These are phyloP conservation scores for Ischnus inquisitorius DNA, from an alignment of 2,888 invertebrate genomes.

Conservation along the genomic window DNA sequence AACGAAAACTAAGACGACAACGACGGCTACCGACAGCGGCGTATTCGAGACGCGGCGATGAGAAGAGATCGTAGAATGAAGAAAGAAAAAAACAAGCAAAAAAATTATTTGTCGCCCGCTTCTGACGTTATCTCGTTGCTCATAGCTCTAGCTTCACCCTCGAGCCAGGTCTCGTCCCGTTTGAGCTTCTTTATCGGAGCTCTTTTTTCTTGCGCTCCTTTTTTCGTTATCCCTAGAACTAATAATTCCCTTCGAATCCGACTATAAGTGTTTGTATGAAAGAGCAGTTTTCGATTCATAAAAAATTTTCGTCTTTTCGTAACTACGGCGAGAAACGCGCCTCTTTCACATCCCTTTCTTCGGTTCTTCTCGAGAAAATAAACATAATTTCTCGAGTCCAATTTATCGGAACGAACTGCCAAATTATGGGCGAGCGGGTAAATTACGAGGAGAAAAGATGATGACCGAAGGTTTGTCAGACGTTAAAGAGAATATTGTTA, in stretches of 20 bases:
- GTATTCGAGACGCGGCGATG: constrained; percentile 16
- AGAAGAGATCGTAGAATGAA: not conserved
- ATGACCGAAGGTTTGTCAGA: constrained; percentile 61
- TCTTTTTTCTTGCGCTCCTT: not conserved
- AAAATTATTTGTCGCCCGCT: constrained; percentile 29
- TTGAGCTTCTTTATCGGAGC: constrained; percentile 7
- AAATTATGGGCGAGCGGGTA: constrained; percentile 34
- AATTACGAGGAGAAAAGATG: constrained; percentile 40
- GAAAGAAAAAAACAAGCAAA: constrained; percentile 5
- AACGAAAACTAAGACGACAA: constrained; percentile 25
- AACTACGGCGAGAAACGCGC: not conserved
- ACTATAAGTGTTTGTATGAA: not conserved
- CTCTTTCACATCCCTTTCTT: no score
- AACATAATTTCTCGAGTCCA: not conserved
- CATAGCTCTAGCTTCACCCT: constrained; percentile 32
- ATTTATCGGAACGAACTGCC: not conserved
- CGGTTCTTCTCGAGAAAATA: no score
- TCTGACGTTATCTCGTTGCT: constrained; percentile 20
- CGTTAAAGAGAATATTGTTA: constrained; percentile 66
- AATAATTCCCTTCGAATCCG: not conserved
- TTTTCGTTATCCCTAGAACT: not conserved
- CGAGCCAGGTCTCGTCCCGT: constrained; percentile 1
- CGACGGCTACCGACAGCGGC: constrained; percentile 15
- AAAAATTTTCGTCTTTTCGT: not conserved
- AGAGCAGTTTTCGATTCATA: not conserved